These are phyloP conservation scores for Lasioglossum albipes DNA, from an alignment of 1,140 invertebrate genomes.

Conservation along the genomic window DNA sequence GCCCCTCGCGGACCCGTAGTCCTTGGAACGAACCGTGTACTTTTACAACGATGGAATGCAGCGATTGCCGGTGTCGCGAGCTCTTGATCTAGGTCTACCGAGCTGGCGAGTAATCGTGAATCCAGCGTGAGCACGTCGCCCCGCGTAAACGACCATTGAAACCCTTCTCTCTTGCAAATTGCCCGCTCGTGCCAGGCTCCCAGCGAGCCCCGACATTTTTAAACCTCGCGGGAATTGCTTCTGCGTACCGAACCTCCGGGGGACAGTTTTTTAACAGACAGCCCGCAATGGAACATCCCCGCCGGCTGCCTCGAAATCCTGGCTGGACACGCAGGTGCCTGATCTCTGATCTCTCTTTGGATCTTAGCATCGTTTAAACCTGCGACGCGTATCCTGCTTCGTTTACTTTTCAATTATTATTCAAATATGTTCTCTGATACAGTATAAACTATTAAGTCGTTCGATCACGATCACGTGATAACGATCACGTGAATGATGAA, in stretches of 20 bases:
- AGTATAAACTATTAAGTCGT: too few species aligned
- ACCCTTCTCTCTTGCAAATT: background rate
- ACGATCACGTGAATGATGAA: too few species aligned
- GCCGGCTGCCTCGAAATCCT: too few species aligned
- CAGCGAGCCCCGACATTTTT: background rate
- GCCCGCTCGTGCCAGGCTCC: background rate
- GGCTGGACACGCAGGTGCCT: too few species aligned
- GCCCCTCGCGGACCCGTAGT: background rate
- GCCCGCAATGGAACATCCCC: too few species aligned
- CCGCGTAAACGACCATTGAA: background rate
- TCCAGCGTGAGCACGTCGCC: background rate
- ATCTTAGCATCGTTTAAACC: too few species aligned
- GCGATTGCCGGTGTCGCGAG: background rate
- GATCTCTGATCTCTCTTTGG: too few species aligned
- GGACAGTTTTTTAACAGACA: too few species aligned
- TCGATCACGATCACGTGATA: too few species aligned
- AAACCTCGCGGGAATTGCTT: background rate
- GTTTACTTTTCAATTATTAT: too few species aligned
- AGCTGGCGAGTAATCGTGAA: background rate
- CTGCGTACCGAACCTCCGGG: background rate
- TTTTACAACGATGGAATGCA: conserved; percentile 6
- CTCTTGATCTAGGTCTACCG: conserved; percentile 5
- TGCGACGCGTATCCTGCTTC: too few species aligned
- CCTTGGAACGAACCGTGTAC: background rate
- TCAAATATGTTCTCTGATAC: too few species aligned